Conservation (phyloP, 2,888 invertebrate genomes). For the Meteorus cinctellus region DNA sequence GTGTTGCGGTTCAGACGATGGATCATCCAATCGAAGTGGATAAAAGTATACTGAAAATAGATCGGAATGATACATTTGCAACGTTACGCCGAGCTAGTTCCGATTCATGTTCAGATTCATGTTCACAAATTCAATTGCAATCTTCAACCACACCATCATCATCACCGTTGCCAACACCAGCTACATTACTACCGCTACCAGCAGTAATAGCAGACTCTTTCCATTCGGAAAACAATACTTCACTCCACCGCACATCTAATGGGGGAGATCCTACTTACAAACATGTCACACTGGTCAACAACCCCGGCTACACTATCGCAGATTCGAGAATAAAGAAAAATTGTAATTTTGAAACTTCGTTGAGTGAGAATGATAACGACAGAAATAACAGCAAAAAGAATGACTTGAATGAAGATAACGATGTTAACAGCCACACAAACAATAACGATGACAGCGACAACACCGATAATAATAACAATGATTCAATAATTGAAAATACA, state of each 20-base stretch:
- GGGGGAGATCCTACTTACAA: neutral
- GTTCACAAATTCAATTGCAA: neutral
- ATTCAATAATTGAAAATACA: neutral
- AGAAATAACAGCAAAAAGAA: neutral
- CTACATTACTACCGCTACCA: neutral
- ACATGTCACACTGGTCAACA: neutral
- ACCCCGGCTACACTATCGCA: neutral
- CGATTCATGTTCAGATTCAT: neutral
- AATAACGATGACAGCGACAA: neutral
- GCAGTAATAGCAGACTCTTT: neutral
- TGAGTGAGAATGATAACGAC: too few species aligned
- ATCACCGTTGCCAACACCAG: neutral
- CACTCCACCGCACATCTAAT: slow-evolving; percentile 48
- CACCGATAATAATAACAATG: neutral
- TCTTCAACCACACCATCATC: neutral
- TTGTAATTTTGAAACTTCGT: neutral
- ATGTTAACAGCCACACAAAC: neutral
- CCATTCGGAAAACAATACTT: slow-evolving; percentile 49
- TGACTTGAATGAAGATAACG: too few species aligned
- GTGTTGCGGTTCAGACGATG: slow-evolving; percentile 51
- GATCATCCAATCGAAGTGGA: slow-evolving; percentile 16
- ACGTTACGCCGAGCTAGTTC: neutral
- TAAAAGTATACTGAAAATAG: neutral
- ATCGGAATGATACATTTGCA: neutral
- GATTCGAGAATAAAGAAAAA: neutral